phyloP scores from a whole-genome alignment of 2,797 vertebrate species.

The Sebastiscus albofasciatus region DNA sequence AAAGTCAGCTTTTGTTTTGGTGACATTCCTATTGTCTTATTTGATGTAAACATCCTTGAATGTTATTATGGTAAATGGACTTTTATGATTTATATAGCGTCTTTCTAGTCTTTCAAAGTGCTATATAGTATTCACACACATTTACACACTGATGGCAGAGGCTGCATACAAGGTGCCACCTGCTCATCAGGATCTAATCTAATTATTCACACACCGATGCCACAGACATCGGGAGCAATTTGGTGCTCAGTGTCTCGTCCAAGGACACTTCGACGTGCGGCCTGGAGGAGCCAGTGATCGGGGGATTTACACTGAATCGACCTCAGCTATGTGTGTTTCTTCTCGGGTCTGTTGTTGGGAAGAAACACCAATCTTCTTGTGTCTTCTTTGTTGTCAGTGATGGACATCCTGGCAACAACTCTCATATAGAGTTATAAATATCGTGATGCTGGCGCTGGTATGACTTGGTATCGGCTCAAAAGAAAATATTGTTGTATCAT shows the following conservation, averaged over 20 bases:
- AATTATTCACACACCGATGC: no score
- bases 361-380: not conserved
- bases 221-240: not conserved
- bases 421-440: not conserved
- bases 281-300: not conserved
- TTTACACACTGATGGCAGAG: not conserved
- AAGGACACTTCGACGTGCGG: not conserved
- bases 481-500: not conserved
- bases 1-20: not conserved
- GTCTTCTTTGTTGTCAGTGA: not conserved
- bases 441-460: not conserved
- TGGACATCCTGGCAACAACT: not conserved
- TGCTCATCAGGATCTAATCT: no score
- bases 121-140: no score
- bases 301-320: not conserved
- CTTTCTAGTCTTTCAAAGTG: no score
- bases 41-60: not conserved
- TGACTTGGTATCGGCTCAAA: not conserved
- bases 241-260: not conserved
- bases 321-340: not conserved
- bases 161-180: not conserved
- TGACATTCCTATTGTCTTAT: not conserved
- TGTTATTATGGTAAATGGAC: not conserved
- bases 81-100: no score
- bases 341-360: not conserved